These are phyloP conservation scores for Xenentodon cancila DNA, from an alignment of 2,797 vertebrate genomes.

Conservation along the genomic window DNA sequence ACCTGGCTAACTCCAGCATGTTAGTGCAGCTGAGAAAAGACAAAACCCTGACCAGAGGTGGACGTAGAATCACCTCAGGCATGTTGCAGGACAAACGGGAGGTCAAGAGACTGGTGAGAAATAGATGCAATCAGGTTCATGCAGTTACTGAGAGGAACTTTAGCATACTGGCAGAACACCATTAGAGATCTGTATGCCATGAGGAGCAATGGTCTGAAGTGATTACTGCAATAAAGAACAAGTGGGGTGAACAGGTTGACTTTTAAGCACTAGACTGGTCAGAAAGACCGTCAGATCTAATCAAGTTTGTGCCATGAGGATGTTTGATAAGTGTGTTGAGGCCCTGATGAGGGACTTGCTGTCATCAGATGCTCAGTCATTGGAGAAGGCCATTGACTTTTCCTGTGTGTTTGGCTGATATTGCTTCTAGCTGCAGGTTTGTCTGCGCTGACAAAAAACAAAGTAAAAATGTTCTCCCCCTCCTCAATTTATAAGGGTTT, in stretches of 20 bases:
- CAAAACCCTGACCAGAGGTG: constrained; percentile 6
- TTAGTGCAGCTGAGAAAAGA: constrained; percentile 27
- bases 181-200: too few species aligned
- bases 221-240: constrained; percentile 5
- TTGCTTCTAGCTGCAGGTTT: not conserved
- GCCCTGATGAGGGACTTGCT: too few species aligned
- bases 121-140: constrained; percentile 5
- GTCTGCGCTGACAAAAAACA: not conserved
- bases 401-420: not conserved
- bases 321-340: not conserved
- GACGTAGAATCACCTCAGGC: not conserved
- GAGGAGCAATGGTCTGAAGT: constrained; percentile 7
- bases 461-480: not conserved
- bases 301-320: not conserved
- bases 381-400: too few species aligned
- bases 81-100: constrained; percentile 3
- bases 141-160: not conserved
- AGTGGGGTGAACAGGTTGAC: constrained; percentile 4
- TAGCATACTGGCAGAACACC: constrained; percentile 1
- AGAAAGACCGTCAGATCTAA: not conserved
- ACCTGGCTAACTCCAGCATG: constrained; percentile 32
- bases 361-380: too few species aligned
- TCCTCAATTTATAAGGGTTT: not conserved
- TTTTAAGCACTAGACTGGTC: not conserved
- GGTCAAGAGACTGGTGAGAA: not conserved